A percentile compares a stretch with the other conserved stretches of the same genome.
Evolutionary conservation across 2,113 vertebrate species (phyloP).

Genomic region (Brevimyrus niger): DNA sequence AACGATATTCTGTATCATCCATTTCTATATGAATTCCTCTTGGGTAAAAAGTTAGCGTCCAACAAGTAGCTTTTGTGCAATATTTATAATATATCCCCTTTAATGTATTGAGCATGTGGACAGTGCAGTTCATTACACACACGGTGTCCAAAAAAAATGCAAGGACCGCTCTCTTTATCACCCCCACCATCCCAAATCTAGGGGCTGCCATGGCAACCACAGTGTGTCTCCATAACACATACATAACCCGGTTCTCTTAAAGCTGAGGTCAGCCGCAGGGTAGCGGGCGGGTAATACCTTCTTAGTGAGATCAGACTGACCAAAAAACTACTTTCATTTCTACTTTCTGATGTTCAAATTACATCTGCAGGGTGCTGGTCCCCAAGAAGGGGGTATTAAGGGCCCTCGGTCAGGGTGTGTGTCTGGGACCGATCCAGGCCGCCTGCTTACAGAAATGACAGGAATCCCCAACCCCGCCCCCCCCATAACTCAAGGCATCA

Average conservation of each 20-base stretch:
- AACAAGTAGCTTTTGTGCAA: neutral
- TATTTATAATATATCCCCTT: neutral
- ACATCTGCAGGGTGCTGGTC: neutral
- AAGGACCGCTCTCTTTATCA: neutral
- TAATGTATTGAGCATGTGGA: neutral
- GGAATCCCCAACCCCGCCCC: conserved; percentile 29
- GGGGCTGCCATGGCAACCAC: neutral
- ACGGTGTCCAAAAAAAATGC: neutral
- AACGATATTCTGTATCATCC: neutral
- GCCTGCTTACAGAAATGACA: conserved; percentile 38
- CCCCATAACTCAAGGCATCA: neutral
- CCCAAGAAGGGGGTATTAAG: neutral
- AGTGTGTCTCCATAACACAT: neutral
- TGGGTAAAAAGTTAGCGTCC: neutral
- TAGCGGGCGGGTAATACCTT: too few species aligned
- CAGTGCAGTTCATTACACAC: neutral
- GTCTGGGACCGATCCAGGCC: neutral
- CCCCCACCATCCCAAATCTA: neutral
- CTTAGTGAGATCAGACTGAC: neutral
- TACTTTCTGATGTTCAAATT: neutral
- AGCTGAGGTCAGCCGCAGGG: neutral
- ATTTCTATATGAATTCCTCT: neutral
- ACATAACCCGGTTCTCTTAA: neutral
- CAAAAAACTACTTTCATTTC: neutral
- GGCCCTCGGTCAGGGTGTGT: neutral